Base-by-base conservation (phyloP, 2,888 invertebrate species). In the Xylota segnis region DNA sequence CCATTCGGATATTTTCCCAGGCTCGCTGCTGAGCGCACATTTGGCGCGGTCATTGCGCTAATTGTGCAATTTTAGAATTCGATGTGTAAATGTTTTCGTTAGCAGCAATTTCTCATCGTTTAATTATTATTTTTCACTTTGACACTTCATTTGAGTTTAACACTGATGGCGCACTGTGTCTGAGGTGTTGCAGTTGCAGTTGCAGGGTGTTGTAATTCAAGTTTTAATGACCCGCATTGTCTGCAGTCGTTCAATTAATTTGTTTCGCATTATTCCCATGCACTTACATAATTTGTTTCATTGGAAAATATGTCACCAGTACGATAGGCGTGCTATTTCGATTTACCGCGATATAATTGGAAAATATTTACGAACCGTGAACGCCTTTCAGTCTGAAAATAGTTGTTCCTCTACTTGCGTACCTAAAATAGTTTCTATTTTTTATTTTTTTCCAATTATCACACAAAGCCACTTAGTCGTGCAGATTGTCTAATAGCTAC, bases 11-110 rank as follows among this genome's bases (percentile, higher is more conserved):
- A 70, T 76, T 84, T 84, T 84, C 84, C 84, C 84, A 84, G 84
- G 75, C 79, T 47, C 14, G 45, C 61, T 23, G 14, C 10, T 27
- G 50, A 52, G 50, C 56, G 71, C 47, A 83, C 65, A 71, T 70
- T 81, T 86, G 81, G 81, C 71, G 86, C 86, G 86, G 82, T 82
- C 86, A 82, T 76, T 86, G 86, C 76, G 86, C 86, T 82, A 82
- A 82, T 86, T 86, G 86, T 82, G 86, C 82, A 86, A 82, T 82
- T 81, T 86, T 86, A 86, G 86, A 86, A 82, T 68, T 68, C 77
- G 61, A 82, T 72, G 82, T 72, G 75, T 50, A 43, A 66, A 63
- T 61, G 56, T 66, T 70, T 75, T 58, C 45, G 56, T 65, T 75
- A n/a, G 61, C 63, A 61, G 65, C 71, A 71, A 76, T 66, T 79